Conservation (phyloP, 2,797 vertebrate species). For the Siniperca scherzeri region DNA sequence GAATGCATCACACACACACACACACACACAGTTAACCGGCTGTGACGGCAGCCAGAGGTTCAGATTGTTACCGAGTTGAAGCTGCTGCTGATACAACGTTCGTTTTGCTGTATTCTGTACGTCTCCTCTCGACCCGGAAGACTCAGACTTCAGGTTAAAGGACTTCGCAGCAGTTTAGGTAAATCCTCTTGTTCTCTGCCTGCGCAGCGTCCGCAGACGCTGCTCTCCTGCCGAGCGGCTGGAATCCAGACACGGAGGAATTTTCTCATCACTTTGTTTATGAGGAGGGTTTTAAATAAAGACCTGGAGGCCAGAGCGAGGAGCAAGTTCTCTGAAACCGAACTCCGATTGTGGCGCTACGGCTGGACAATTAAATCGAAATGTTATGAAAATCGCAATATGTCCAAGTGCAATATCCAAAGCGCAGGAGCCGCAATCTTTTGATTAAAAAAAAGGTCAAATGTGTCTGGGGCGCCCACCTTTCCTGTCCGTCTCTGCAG, state of each 20-base stretch:
- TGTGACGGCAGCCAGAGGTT: conserved; percentile 19
- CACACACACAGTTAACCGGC: conserved; percentile 16
- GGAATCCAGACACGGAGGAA: conserved; percentile 62
- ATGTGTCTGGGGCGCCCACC: too few relatives aligned
- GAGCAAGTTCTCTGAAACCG: not conserved
- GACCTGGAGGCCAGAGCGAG: not conserved
- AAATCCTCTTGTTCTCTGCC: not conserved
- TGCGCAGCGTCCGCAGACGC: too few relatives aligned
- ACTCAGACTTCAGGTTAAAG: not conserved
- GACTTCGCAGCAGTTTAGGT: not conserved
- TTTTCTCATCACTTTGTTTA: conserved; percentile 51
- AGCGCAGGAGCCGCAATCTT: too few relatives aligned
- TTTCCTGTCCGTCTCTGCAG: too few relatives aligned
- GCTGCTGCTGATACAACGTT: not conserved
- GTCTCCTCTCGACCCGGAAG: not conserved
- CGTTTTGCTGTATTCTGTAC: not conserved
- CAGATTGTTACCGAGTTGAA: not conserved
- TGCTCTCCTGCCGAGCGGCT: conserved; percentile 16
- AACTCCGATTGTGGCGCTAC: not conserved
- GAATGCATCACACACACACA: not conserved
- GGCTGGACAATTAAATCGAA: too few relatives aligned
- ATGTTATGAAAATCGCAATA: too few relatives aligned
- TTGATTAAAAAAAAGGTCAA: too few relatives aligned
- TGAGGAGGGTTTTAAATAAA: conserved; percentile 26
- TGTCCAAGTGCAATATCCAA: too few relatives aligned